Conservation (phyloP, 2,113 vertebrate species). For the Pelobates fuscus region DNA sequence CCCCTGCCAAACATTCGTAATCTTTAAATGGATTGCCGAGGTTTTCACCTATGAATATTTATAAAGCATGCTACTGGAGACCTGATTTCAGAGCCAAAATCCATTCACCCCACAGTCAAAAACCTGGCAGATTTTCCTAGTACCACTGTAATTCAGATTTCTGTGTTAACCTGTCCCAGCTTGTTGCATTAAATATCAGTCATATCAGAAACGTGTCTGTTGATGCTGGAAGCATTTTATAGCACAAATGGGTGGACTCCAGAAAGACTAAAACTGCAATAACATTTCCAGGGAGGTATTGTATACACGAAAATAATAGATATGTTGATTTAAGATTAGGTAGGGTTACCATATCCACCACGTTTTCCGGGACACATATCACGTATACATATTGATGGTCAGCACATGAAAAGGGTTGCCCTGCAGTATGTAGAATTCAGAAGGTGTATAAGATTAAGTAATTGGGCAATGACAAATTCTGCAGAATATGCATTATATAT, state of each 20-base stretch:
- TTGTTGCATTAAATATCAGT: conserved; percentile 13
- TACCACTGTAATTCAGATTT: conserved; percentile 12
- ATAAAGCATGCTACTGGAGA: too few relatives aligned
- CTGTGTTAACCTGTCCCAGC: conserved; percentile 12
- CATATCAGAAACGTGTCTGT: conserved; percentile 16
- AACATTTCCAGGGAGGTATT: not conserved
- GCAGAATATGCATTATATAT: too few relatives aligned
- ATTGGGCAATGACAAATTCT: too few relatives aligned
- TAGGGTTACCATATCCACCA: too few relatives aligned
- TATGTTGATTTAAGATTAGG: not conserved
- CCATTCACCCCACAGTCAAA: not conserved
- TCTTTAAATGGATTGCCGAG: too few relatives aligned
- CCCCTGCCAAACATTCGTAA: too few relatives aligned
- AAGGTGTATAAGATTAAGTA: too few relatives aligned
- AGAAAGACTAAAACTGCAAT: not conserved
- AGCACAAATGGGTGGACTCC: conserved; percentile 21
- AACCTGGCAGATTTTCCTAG: not conserved
- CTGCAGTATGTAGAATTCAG: too few relatives aligned
- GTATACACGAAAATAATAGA: not conserved
- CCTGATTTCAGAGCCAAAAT: not conserved
- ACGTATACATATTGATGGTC: too few relatives aligned
- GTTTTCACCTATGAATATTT: too few relatives aligned
- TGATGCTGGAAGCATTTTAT: conserved; percentile 27
- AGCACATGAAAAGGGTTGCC: too few relatives aligned
- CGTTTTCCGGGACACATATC: too few relatives aligned